Evolutionary conservation across 2,113 vertebrate genomes (phyloP).

Genomic region (Arothron firmamentum): DNA sequence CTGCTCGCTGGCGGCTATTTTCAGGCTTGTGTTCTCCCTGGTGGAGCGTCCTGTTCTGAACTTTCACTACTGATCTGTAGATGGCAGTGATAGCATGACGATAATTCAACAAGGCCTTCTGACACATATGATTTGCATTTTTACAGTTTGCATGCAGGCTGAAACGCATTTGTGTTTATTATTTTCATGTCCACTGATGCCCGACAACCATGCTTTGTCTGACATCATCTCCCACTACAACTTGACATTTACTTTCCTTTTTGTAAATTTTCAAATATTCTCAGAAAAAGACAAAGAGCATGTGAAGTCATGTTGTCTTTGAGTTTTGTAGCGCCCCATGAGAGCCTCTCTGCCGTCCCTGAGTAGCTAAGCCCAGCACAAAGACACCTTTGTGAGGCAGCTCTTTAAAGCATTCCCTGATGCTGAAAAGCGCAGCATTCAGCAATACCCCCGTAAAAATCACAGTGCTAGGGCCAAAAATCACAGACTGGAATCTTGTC

Average conservation of each 20-base stretch:
- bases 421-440: constrained; percentile 56
- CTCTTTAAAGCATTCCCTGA: constrained; percentile 64
- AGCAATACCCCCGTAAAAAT: constrained; percentile 59
- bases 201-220: no score
- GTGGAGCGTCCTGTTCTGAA: constrained; percentile 44
- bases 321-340: constrained; percentile 41
- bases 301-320: constrained; percentile 47
- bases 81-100: constrained; percentile 76
- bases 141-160: not conserved
- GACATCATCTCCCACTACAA: not conserved
- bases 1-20: no score
- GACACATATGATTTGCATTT: constrained; percentile 26
- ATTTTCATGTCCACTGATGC: no score
- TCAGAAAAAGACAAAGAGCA: constrained; percentile 34
- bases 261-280: constrained; percentile 16
- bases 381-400: constrained; percentile 70
- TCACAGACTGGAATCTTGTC: constrained; percentile 71
- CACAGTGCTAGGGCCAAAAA: constrained; percentile 66
- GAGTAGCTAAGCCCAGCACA: constrained; percentile 65
- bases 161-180: no score
- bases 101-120: constrained; percentile 41
- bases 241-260: constrained; percentile 7
- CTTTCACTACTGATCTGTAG: constrained; percentile 74
- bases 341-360: constrained; percentile 54
- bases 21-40: not conserved